Evolutionary conservation across 1,140 invertebrate species (phyloP), one percentile per base, ranked within the genome.

Genomic region (Thaumatotibia leucotreta): DNA sequence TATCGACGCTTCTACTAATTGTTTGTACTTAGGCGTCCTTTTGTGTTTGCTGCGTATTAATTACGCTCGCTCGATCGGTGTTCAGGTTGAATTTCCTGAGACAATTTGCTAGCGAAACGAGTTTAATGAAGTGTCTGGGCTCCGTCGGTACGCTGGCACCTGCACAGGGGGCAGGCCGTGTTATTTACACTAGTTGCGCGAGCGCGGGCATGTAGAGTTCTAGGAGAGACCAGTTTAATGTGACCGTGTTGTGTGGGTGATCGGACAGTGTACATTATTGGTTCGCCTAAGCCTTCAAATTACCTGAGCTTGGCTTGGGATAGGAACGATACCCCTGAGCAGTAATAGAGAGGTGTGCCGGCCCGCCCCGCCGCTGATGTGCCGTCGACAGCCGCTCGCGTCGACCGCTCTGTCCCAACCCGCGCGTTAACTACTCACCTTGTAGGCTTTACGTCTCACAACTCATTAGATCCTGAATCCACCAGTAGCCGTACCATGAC

Each of bases 271-370:
- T 4, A 45, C 17, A 29, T 29, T 29, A 29, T 6, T 29, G 27
- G 27, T 29, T 4, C 27, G 27, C 2, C 20, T 20, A 45, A 8
- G 17, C 39, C 39, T 45, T 20, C 14, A 0, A 45, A 14, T 45
- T 6, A 17, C 20, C 14, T 6, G 39, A 20, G 17, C 22, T n/a
- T 4, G 10, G 22, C 10, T 4, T 23, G n/a, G 22, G 4, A 23
- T 58, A 11, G 10, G 24, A 29, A 23, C n/a, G 4, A 29, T 22
- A 24, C 10, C 39, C 39, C 39, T 76, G 72, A 63, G 61, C 73
- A 72, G 77, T 85, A 88, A 86, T 88, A 76, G 82, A 83, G 83
- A 83, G 86, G 86, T 82, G 86, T 85, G 86, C 73, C 80, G 83
- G 68, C 76, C 72, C 85, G 85, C 85, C 85, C 77, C 63, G 61